Percentiles rank a stretch among this genome's conserved stretches.
These are phyloP conservation scores for Mus minutoides DNA, from an alignment of 2,797 vertebrate genomes.

Conservation along the genomic window DNA sequence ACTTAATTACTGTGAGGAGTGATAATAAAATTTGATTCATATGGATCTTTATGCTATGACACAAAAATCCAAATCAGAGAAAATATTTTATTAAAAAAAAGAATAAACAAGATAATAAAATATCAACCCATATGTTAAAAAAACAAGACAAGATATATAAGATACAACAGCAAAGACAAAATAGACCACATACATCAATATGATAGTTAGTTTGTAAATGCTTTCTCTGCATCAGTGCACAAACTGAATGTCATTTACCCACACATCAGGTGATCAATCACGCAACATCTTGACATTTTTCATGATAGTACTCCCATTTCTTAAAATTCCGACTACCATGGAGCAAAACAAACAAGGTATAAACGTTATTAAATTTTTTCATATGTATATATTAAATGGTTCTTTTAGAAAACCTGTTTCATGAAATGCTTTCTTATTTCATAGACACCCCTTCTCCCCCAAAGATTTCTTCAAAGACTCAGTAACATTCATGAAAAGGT, in stretches of 20 bases:
- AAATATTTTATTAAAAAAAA: slow-evolving; percentile 68
- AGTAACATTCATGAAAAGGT: neutral
- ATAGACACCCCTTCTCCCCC: neutral
- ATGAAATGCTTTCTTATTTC: neutral
- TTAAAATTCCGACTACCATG: slow-evolving; percentile 40
- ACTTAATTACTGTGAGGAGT: slow-evolving; percentile 50
- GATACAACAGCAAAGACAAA: slow-evolving; percentile 64
- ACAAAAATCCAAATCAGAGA: slow-evolving; percentile 63
- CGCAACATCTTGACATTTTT: slow-evolving; percentile 18
- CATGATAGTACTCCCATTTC: slow-evolving; percentile 28
- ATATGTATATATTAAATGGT: neutral
- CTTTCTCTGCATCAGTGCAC: slow-evolving; percentile 25
- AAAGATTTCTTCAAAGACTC: neutral
- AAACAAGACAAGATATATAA: slow-evolving; percentile 60
- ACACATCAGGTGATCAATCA: slow-evolving; percentile 58
- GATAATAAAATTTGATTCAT: slow-evolving; percentile 51
- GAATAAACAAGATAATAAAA: slow-evolving; percentile 69
- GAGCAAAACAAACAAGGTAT: slow-evolving; percentile 33
- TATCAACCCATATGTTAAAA: slow-evolving; percentile 54
- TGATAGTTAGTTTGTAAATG: slow-evolving; percentile 74
- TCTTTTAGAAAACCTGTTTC: neutral
- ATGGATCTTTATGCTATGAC: slow-evolving; percentile 30
- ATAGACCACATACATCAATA: slow-evolving; percentile 71
- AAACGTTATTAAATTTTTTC: slow-evolving; percentile 43
- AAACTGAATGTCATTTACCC: slow-evolving; percentile 58